These are phyloP conservation scores for Rhinoptilus africanus DNA, from an alignment of 2,113 vertebrate species.

Conservation along the genomic window DNA sequence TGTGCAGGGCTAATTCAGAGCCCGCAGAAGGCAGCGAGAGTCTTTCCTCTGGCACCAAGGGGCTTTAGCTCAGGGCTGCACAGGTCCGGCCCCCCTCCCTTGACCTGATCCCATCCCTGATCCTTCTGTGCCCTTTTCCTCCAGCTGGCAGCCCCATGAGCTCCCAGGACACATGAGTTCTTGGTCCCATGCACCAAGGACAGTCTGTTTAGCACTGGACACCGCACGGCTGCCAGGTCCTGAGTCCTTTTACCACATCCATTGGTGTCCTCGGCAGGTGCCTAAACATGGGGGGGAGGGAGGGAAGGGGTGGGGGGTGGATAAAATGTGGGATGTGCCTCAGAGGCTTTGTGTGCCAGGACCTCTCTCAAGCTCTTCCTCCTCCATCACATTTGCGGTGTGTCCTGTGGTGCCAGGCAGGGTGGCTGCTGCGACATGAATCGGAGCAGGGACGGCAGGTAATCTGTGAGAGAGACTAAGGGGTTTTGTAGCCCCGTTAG, in stretches of 20 bases:
- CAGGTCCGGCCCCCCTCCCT: too few relatives aligned
- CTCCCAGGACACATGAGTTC: not conserved
- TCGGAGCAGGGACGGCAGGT: not conserved
- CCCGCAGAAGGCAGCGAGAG: not conserved
- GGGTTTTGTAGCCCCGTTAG: not conserved
- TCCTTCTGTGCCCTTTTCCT: too few relatives aligned
- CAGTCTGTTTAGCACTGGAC: too few relatives aligned
- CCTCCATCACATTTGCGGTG: fast-evolving
- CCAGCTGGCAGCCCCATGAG: not conserved
- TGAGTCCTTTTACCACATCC: not conserved
- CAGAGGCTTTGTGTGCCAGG: not conserved
- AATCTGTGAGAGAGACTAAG: not conserved
- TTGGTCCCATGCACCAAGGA: too few relatives aligned
- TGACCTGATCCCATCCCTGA: not conserved
- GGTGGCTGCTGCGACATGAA: not conserved
- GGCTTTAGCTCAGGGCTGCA: not conserved
- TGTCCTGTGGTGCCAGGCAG: not conserved
- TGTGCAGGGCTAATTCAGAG: not conserved
- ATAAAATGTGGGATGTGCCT: not conserved
- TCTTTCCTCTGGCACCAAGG: not conserved
- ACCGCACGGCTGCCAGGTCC: not conserved
- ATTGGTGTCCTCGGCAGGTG: not conserved
- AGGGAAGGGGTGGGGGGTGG: too few relatives aligned
- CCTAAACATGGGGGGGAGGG: too few relatives aligned
- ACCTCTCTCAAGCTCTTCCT: not conserved